A percentile compares a stretch with the other conserved stretches of the same genome.
phyloP scores from a whole-genome alignment of 2,888 invertebrate genomes.

The Dicranocentrus wangi region DNA sequence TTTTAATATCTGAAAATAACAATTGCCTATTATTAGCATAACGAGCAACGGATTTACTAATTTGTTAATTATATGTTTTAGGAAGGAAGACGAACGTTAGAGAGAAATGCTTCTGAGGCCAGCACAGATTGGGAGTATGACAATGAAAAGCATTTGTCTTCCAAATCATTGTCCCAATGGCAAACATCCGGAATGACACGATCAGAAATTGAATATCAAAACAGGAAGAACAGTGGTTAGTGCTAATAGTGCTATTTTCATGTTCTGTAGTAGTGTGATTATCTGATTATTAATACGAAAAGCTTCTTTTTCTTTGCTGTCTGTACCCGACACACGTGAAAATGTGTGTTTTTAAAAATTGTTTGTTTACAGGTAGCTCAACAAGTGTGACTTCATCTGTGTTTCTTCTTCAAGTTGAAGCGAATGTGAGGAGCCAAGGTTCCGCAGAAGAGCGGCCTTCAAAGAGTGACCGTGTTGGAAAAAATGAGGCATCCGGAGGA shows the following conservation, averaged over 20 bases:
- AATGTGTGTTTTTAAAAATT: too few relatives aligned
- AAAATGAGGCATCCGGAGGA: not conserved
- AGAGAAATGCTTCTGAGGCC: slow-evolving; percentile 21
- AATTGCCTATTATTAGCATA: not conserved
- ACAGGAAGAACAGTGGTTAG: slow-evolving; percentile 51
- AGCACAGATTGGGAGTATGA: slow-evolving; percentile 61
- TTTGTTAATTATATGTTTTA: too few relatives aligned
- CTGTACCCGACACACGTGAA: too few relatives aligned
- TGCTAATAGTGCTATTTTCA: too few relatives aligned
- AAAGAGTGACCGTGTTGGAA: slow-evolving; percentile 4
- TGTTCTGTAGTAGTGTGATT: too few relatives aligned
- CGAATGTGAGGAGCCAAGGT: not conserved
- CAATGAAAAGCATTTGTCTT: slow-evolving; percentile 21
- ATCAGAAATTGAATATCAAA: slow-evolving; percentile 68
- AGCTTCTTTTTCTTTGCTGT: too few relatives aligned
- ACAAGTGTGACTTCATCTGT: slow-evolving; percentile 59
- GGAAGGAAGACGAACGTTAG: slow-evolving; percentile 22
- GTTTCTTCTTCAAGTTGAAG: slow-evolving; percentile 58
- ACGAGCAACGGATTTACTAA: too few relatives aligned
- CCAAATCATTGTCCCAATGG: slow-evolving; percentile 57
- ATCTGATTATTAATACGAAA: too few relatives aligned
- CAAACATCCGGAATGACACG: slow-evolving; percentile 67
- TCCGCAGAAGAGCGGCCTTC: not conserved
- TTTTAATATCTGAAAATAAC: not conserved
- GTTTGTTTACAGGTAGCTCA: slow-evolving; percentile 41